A percentile compares a stretch with the other conserved stretches of the same genome.
phyloP scores from a whole-genome alignment of 2,797 vertebrate species.

The Loris lydekkerianus region DNA sequence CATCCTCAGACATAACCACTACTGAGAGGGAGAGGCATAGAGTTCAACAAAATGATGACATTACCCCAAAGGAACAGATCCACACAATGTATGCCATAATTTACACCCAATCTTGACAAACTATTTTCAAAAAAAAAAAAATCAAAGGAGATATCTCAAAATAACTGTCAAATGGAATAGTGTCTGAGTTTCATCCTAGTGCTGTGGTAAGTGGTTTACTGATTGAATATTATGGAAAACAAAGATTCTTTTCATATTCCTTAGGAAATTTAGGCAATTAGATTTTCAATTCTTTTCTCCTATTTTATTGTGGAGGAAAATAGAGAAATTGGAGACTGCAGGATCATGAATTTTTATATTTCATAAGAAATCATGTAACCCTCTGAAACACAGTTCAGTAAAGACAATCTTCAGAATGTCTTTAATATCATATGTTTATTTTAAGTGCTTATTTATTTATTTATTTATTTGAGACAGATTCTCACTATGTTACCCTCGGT shows the following conservation, averaged over 20 bases:
- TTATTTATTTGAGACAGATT: too few species aligned
- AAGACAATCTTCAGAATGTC: constrained; percentile 48
- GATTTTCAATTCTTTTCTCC: constrained; percentile 57
- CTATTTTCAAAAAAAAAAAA: constrained; percentile 65
- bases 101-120: constrained; percentile 55
- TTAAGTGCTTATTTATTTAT: not conserved
- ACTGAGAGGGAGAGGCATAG: not conserved
- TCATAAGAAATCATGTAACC: constrained; percentile 57
- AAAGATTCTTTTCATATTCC: constrained; percentile 61
- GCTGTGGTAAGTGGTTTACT: constrained; percentile 55
- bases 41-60: constrained; percentile 61
- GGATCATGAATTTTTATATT: constrained; percentile 67
- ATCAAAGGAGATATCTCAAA: constrained; percentile 47
- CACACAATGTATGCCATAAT: constrained; percentile 10
- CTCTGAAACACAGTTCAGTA: constrained; percentile 47
- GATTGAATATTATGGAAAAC: constrained; percentile 58
- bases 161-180: constrained; percentile 51
- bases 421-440: constrained; percentile 32
- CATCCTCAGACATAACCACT: constrained; percentile 59
- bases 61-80: not conserved
- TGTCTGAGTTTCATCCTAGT: not conserved
- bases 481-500: too few species aligned
- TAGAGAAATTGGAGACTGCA: constrained; percentile 62
- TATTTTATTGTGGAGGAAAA: constrained; percentile 43
- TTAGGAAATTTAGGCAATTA: constrained; percentile 49